Base-by-base conservation (phyloP, 2,797 vertebrate species). In the Silurus lanzhouensis region DNA sequence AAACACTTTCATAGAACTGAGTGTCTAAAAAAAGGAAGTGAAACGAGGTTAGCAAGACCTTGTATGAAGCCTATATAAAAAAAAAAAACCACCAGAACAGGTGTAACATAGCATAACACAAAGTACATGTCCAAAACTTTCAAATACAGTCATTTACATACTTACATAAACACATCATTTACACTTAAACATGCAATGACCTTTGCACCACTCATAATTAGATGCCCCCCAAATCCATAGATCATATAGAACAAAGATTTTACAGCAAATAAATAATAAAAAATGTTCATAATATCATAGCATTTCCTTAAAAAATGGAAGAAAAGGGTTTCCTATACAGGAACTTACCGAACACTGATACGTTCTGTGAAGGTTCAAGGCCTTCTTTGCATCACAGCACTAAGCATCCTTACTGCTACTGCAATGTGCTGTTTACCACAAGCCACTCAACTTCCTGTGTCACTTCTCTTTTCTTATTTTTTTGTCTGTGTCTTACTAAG, bases 391-490 rank as follows among this genome's bases (percentile, higher is more conserved):
- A 88, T 84, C 82, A 80, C 85, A 89, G 82, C 66, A 75, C 66
- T 31, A 71, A 82, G 25, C 83, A 85, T 75, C 78, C 82, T 82
- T 17, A 15, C 70, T 83, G 64, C 87, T 81, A 84, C 60, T 2
- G n/a, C 86, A 80, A 64, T 77, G 63, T 79, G 86, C 82, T 90
- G 83, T 87, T 31, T 90, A 92, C 91, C 89, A 80, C 92, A 90
- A 94, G 92, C 92, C 92, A 91, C 91, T 81, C 88, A 86, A 94
- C 94, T 96, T 96, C 95, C 95, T 95, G 94, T 94, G 88, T 90
- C 86, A 95, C 93, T 96, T 96, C 94, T 94, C 91, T 68, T 92
- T 94, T 67, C 19, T 67, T 83, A 66, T 52, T 52, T 61, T 88
- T 90, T 67, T 81, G 63, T 20, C 79, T 27, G 63, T 52, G 84